These are phyloP conservation scores for Leptothorax acervorum DNA, from an alignment of 2,888 invertebrate genomes.

Conservation along the genomic window DNA sequence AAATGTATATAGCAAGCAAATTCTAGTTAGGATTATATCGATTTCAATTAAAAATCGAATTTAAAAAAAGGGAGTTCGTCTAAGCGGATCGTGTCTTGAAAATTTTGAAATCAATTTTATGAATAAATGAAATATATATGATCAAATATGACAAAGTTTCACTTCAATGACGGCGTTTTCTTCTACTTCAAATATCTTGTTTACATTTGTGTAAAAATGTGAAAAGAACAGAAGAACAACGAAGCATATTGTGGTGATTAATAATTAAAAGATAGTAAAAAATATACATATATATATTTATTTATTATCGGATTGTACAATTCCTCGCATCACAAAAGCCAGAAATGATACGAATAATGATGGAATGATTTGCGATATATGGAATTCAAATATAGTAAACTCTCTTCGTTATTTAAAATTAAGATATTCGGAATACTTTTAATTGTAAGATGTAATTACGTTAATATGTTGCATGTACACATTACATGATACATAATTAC, in stretches of 20 bases:
- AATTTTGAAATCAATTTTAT: neutral
- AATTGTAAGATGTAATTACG: slow-evolving; percentile 52
- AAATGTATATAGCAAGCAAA: neutral
- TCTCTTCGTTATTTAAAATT: slow-evolving; percentile 25
- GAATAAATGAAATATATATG: neutral
- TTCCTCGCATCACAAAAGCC: slow-evolving; percentile 18
- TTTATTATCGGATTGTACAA: slow-evolving; percentile 60
- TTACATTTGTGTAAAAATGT: neutral
- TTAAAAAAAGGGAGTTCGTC: neutral
- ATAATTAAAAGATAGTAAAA: slow-evolving; percentile 18
- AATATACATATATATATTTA: slow-evolving; percentile 49
- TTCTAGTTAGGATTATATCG: neutral
- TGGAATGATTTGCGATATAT: slow-evolving; percentile 45
- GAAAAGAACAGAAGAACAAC: neutral
- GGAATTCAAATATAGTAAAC: slow-evolving; percentile 44
- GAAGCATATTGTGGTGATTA: neutral
- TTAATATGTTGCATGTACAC: slow-evolving; percentile 36
- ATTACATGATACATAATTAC: slow-evolving; percentile 1
- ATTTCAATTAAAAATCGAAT: neutral
- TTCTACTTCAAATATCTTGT: neutral
- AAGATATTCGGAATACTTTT: slow-evolving; percentile 62
- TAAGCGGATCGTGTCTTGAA: neutral
- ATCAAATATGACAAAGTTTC: neutral
- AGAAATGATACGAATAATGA: slow-evolving; percentile 30
- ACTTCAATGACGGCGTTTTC: neutral